phyloP scores from a whole-genome alignment of 2,888 invertebrate genomes.

The Leptinotarsa haldemani region DNA sequence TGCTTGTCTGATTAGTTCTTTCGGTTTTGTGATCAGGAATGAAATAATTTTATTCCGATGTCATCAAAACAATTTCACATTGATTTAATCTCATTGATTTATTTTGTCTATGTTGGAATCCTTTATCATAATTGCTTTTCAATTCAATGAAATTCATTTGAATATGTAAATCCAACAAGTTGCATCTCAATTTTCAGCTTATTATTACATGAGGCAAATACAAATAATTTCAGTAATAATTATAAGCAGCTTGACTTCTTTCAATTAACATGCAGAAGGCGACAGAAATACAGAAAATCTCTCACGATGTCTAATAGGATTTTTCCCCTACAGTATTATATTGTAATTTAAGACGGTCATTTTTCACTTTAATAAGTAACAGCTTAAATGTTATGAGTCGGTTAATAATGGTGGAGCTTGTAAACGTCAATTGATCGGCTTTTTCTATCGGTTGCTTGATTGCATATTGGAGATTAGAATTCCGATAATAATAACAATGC shows the following conservation, averaged over 20 bases:
- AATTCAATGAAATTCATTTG: too few species aligned
- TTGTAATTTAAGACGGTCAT: constrained; percentile 1
- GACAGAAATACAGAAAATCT: background rate
- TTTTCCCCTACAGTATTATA: background rate
- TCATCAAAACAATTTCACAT: too few species aligned
- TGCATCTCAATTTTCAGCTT: too few species aligned
- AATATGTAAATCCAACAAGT: too few species aligned
- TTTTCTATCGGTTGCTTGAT: constrained; percentile 7
- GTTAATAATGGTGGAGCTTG: constrained; percentile 3
- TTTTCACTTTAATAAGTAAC: constrained; percentile 4
- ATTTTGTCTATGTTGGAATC: too few species aligned
- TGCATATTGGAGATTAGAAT: constrained; percentile 8
- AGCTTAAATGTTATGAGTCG: constrained; percentile 4
- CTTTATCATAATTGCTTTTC: too few species aligned
- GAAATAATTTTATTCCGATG: too few species aligned
- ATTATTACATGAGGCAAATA: too few species aligned
- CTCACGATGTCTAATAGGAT: constrained; percentile 2
- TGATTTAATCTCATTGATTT: too few species aligned
- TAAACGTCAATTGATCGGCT: background rate
- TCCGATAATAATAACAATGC: constrained; percentile 4
- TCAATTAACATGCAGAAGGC: background rate
- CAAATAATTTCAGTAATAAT: too few species aligned
- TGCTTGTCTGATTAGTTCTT: too few species aligned
- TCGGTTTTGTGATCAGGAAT: too few species aligned
- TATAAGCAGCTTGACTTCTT: background rate